Conservation (phyloP, 2,888 invertebrate species). For the Ferdinandea cuprea region DNA sequence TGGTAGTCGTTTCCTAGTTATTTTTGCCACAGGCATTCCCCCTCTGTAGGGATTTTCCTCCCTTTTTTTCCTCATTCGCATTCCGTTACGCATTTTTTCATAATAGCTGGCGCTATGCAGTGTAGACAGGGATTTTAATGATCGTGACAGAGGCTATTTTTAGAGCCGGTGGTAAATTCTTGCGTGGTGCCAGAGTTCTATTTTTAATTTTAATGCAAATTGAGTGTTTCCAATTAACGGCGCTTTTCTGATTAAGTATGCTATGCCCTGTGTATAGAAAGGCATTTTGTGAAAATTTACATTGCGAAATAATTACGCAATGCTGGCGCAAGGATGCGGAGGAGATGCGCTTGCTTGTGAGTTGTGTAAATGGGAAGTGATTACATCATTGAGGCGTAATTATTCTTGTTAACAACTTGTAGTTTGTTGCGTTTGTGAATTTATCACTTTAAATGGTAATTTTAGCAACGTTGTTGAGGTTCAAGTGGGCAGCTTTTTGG, state of each 20-base stretch:
- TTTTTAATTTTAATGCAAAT: constrained; percentile 74
- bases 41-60: constrained; percentile 50
- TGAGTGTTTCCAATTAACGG: constrained; percentile 73
- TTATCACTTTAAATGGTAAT: constrained; percentile 36
- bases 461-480: not conserved
- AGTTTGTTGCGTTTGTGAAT: not conserved
- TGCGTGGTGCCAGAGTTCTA: constrained; percentile 58
- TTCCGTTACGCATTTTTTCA: constrained; percentile 72
- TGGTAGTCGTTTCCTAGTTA: constrained; percentile 58
- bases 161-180: constrained; percentile 58
- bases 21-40: constrained; percentile 26
- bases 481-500: too few relatives aligned
- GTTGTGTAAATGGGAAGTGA: constrained; percentile 33
- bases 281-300: constrained; percentile 41
- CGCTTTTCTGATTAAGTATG: constrained; percentile 63
- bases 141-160: constrained; percentile 53
- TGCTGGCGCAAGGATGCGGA: constrained; percentile 36
- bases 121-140: constrained; percentile 53
- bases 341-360: not conserved
- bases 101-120: constrained; percentile 71
- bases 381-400: constrained; percentile 41
- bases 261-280: constrained; percentile 22
- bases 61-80: constrained; percentile 41
- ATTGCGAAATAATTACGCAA: constrained; percentile 66
- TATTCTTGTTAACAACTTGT: constrained; percentile 31